Base-by-base conservation (phyloP, 2,888 invertebrate species). In the Cheilosia pagana region DNA sequence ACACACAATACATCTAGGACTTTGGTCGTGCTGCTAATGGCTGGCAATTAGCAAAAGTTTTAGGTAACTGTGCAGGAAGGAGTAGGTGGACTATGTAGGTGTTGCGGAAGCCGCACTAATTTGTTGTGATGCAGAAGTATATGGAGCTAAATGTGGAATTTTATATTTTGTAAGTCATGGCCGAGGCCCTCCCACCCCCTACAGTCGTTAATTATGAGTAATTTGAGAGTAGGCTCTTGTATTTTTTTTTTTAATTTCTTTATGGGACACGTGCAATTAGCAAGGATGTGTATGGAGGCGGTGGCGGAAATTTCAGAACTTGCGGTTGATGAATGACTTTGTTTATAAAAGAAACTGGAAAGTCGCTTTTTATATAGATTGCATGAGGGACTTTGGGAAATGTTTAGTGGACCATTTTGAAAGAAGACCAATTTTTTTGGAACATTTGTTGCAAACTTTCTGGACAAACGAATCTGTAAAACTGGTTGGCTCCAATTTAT, bases 41-140 rank as follows among this genome's bases (percentile, higher is more conserved):
- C 53, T 19, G 57, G 78, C 78, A 74, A 83, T 83, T 83, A 83
- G 72, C 65, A 68, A 53, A 77, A 77, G 48, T 77, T 77, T 62
- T 70, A 62, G 76, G 62, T 77, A 68, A 68, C 60, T 25, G 23
- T 16, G 35, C 23, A 23, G 10, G 39, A 39, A n/a, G 53, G 5
- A 57, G 19, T 71, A 28, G 19, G 55, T 43, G 39, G 28, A 59
- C 39, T 71, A 25, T 81, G 68, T 68, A 74, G 74, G 67, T 81
- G 74, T 60, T 39, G 52, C 65, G 72, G 59, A 71, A 48, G 50
- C 28, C n/a, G 16, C 68, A 75, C 55, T 75, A 81, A 81, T 74
- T 74, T 59, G 39, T 53, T 71, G n/a, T 60, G 53, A 25, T 28
- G 28, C 0, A 1, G 28, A 28, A 8, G 0, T 28, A 8, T 23